Evolutionary conservation across 1,140 invertebrate genomes (phyloP), one percentile per base, ranked within the genome.

Genomic region (Watersipora subatra): DNA sequence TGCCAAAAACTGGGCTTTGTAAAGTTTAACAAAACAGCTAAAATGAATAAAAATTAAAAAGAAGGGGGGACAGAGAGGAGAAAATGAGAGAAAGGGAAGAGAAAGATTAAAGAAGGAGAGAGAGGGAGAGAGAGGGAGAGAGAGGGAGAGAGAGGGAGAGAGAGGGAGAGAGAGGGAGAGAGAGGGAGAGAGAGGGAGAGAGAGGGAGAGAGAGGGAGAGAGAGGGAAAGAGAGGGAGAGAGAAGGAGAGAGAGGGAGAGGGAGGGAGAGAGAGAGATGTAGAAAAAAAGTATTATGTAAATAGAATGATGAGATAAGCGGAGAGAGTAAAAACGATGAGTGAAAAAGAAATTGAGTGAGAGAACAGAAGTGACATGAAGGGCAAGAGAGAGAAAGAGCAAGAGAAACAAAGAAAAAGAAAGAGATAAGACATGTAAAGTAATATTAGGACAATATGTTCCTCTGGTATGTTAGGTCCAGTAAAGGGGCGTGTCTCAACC

Each of bases 11-110:
- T n/a, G n/a, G n/a, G n/a, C n/a, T n/a, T n/a, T n/a, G n/a, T n/a
- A n/a, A n/a, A n/a, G n/a, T n/a, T n/a, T n/a, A 55, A 55, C 17
- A 22, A 55, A 22, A 22, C 46, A 55, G 46, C 17, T 17, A 17
- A 92, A 91, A 75, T 94, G 84, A 80, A 95, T 91, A 69, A 93
- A 85, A 78, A 87, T 86, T 22, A 55, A 22, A 55, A 55, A 55
- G 46, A 55, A 17, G 46, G 22, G 22, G 46, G 22, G 46, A 55
- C 57, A 69, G 72, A 81, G 94, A 91, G 86, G 94, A 95, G 84
- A n/a, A n/a, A n/a, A n/a, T n/a, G n/a, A n/a, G n/a, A n/a, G n/a
- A n/a, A n/a, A n/a, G n/a, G n/a, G 94, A 93, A 80, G 95, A 84
- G 85, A 55, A 22, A 55, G 46, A 22, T 55, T 55, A 55, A 55